These are phyloP conservation scores for Erynnis tages DNA, from an alignment of 2,888 invertebrate species.

Conservation along the genomic window DNA sequence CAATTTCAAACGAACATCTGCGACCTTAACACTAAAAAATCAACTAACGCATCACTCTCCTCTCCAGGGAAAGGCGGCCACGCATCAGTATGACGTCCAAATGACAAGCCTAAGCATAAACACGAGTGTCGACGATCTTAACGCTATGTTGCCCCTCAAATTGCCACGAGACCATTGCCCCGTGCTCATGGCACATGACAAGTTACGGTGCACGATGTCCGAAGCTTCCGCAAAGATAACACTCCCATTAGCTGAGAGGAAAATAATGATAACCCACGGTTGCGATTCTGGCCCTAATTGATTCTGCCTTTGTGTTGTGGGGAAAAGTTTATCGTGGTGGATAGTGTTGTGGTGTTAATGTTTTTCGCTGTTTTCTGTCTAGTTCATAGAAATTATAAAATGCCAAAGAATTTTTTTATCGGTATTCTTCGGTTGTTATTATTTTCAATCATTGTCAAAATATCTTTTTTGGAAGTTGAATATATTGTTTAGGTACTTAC, in stretches of 20 bases:
- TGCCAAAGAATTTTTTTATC: no score
- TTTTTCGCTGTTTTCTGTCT: no score
- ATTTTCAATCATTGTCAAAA: no score
- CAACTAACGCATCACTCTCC: constrained; percentile 3
- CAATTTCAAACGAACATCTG: background rate
- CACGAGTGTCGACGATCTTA: constrained; percentile 76
- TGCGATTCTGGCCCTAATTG: constrained; percentile 14
- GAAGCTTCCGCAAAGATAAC: constrained; percentile 52
- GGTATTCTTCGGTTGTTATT: no score
- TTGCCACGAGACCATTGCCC: constrained; percentile 77
- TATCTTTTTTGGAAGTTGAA: no score
- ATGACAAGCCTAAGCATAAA: constrained; percentile 50
- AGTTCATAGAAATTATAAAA: no score
- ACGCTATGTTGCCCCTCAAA: constrained; percentile 77
- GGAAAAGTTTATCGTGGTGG: background rate
- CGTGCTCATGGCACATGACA: constrained; percentile 72
- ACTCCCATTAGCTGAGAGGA: constrained; percentile 27
- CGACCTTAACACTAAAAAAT: background rate
- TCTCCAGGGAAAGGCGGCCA: constrained; percentile 27
- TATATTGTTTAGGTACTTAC: no score
- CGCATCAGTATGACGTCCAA: constrained; percentile 55
- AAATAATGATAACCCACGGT: constrained; percentile 29
- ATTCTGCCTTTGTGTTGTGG: constrained; percentile 1
- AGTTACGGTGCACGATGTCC: constrained; percentile 69
- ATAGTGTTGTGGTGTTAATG: no score